phyloP scores from a whole-genome alignment of 2,797 vertebrate genomes.

The Phataginus tetradactyla region DNA sequence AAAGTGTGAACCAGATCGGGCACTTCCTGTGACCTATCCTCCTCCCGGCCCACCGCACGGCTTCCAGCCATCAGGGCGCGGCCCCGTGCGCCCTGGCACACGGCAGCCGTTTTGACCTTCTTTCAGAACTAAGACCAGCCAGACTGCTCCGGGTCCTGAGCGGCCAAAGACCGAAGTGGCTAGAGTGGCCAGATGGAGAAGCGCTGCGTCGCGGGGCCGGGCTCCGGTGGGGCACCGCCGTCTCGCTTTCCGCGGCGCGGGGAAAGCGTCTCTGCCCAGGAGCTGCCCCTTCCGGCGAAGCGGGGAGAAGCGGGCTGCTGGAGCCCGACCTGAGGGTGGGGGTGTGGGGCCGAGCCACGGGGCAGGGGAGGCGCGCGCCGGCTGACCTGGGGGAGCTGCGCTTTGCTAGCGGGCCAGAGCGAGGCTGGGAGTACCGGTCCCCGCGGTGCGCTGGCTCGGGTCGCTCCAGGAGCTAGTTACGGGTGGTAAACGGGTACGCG shows the following conservation, averaged over 20 bases:
- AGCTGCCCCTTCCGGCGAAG: rapidly evolving
- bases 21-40: background rate
- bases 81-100: background rate
- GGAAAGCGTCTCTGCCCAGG: background rate
- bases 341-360: background rate
- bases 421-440: background rate
- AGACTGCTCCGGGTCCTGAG: rapidly evolving
- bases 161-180: rapidly evolving
- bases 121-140: rapidly evolving
- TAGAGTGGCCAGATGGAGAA: rapidly evolving
- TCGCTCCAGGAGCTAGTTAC: constrained; percentile 51
- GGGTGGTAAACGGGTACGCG: constrained; percentile 23
- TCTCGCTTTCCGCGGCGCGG: background rate
- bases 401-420: background rate
- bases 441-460: background rate
- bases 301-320: background rate
- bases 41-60: background rate
- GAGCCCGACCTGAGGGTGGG: rapidly evolving
- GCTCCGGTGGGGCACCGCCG: no score
- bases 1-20: background rate
- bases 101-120: background rate
- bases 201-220: no score
- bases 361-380: background rate
- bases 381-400: background rate
- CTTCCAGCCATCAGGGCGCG: background rate